Evolutionary conservation across 2,113 vertebrate genomes (phyloP).

Genomic region (Cephalopterus ornatus): DNA sequence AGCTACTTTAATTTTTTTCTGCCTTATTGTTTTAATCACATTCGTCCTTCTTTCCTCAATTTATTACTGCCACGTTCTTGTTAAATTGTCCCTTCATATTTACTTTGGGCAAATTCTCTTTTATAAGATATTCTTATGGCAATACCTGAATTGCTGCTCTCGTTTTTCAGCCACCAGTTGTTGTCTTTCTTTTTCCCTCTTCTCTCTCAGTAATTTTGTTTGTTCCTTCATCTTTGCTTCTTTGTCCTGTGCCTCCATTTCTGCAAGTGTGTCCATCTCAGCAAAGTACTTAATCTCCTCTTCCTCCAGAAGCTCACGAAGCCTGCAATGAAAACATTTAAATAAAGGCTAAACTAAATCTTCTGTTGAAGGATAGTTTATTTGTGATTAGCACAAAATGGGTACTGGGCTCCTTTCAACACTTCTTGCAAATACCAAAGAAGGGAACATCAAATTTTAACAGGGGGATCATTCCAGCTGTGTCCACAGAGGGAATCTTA

Average conservation of each 20-base stretch:
- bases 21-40: not conserved
- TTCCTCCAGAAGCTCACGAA: constrained; percentile 78
- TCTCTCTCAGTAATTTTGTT: constrained; percentile 73
- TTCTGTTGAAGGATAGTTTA: not conserved
- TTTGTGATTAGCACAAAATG: not conserved
- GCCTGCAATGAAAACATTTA: constrained; percentile 65
- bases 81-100: not conserved
- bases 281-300: constrained; percentile 79
- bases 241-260: constrained; percentile 70
- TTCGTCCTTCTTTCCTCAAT: not conserved
- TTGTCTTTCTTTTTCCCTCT: constrained; percentile 80
- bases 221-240: constrained; percentile 77
- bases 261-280: constrained; percentile 75
- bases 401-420: not conserved
- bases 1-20: not conserved
- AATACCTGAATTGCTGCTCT: constrained; percentile 89
- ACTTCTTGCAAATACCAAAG: not conserved
- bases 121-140: not conserved
- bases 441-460: not conserved
- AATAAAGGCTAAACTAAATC: not conserved
- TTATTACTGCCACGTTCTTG: not conserved
- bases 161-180: constrained; percentile 79
- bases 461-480: rapidly evolving
- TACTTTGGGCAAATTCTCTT: not conserved
- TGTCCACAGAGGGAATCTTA: not conserved